Evolutionary conservation across 2,797 vertebrate species (phyloP), one percentile per base, ranked within the genome.

Genomic region (Geotrypetes seraphini): DNA sequence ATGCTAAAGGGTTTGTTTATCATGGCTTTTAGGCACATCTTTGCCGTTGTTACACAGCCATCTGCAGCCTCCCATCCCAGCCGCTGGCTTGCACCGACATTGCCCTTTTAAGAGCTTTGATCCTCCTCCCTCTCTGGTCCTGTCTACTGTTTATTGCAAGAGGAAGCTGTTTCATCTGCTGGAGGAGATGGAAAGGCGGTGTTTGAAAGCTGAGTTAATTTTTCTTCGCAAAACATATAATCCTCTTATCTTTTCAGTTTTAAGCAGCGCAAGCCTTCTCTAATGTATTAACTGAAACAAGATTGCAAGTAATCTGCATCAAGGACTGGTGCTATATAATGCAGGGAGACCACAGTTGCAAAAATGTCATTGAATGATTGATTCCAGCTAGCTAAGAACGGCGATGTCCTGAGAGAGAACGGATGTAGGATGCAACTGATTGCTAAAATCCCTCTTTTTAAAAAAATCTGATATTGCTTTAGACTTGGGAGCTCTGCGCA

Each of bases 101-200:
- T 33, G 43, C 43, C 36, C 30, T 46, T 46, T 46, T 46, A 46
- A 46, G 43, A 39, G 19, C n/a, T n/a, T n/a, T 21, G 13, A n/a
- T 22, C 18, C 22, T 41, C 31, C 30, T 32, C 30, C 31, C 33
- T 5, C 12, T 23, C 17, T 33, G 30, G 25, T 29, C 25, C 12
- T 27, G 16, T 28, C 35, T 19, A 33, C 29, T 45, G 33, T 34
- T 21, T 33, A 11, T 33, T 38, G 29, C 35, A 26, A 35, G 46
- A 38, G 36, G 31, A 39, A 46, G 31, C 43, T 15, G 30, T 26
- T 19, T 46, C 36, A 23, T 33, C 33, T 12, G 7, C 13, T 20
- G 16, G 25, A 25, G 25, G 21, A 33, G 30, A 24, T 25, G 33
- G 34, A 21, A 12, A 37, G 38, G 31, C 35, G 16, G 17, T 7